Percentiles rank a stretch among this genome's conserved stretches.
These are phyloP conservation scores for Synanthedon andrenaeformis DNA, from an alignment of 2,888 invertebrate genomes.

Conservation along the genomic window DNA sequence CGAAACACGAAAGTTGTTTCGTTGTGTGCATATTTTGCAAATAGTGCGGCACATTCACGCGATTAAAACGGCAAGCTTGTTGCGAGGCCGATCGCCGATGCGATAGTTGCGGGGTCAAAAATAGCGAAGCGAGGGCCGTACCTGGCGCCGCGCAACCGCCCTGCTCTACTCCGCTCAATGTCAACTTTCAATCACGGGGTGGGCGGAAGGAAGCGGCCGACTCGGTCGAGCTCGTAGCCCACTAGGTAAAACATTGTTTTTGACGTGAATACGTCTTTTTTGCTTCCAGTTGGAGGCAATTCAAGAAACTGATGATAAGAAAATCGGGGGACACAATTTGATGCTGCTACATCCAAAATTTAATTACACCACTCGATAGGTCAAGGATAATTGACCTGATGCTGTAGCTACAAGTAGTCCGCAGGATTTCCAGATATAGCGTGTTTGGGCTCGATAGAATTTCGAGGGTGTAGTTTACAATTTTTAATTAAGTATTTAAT, in stretches of 20 bases:
- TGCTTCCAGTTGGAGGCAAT: too few relatives aligned
- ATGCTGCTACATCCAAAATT: too few relatives aligned
- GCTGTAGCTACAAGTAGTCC: too few relatives aligned
- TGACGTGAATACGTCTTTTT: neutral
- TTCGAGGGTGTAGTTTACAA: too few relatives aligned
- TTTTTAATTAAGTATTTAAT: too few relatives aligned
- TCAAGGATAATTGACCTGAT: too few relatives aligned
- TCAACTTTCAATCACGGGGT: conserved; percentile 63
- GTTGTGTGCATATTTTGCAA: conserved; percentile 48
- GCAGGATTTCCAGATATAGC: too few relatives aligned
- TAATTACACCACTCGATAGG: too few relatives aligned
- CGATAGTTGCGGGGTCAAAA: conserved; percentile 67
- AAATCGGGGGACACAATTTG: too few relatives aligned
- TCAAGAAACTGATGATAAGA: too few relatives aligned
- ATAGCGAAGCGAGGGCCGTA: conserved; percentile 54
- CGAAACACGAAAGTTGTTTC: conserved; percentile 35
- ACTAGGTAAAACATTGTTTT: neutral
- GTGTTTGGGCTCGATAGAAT: too few relatives aligned
- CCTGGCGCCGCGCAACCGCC: conserved; percentile 64
- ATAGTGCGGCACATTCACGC: conserved; percentile 53
- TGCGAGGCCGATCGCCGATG: conserved; percentile 62
- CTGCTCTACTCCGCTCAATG: conserved; percentile 37
- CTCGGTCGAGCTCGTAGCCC: conserved; percentile 38
- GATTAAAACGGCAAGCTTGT: conserved; percentile 57
- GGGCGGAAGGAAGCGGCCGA: conserved; percentile 52